A percentile compares a stretch with the other conserved stretches of the same genome.
Evolutionary conservation across 37 sponge, comb jelly and placozoan genomes (phyloP).

Genomic region (Cladorhizidae sp.): DNA sequence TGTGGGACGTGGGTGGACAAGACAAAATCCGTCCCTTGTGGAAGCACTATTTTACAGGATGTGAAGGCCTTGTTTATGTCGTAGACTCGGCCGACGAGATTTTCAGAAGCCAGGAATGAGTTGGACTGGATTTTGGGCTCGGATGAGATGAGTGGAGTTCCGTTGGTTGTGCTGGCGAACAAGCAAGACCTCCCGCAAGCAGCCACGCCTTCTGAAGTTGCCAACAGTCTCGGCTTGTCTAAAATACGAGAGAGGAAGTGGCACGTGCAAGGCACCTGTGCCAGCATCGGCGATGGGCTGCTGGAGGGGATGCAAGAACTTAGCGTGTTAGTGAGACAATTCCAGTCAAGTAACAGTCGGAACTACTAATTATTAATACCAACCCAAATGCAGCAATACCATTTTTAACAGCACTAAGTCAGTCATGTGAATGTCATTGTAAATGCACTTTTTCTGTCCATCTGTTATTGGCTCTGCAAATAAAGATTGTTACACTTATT

Average conservation of each 20-base stretch:
- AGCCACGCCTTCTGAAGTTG: slow-evolving; percentile 47
- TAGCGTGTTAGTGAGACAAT: slow-evolving; percentile 70
- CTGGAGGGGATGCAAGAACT: slow-evolving; percentile 76
- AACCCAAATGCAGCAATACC: too few species aligned
- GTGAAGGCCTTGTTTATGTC: slow-evolving; percentile 86
- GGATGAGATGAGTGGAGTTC: slow-evolving; percentile 80
- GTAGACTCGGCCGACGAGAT: slow-evolving; percentile 80
- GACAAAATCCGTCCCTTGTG: slow-evolving; percentile 94
- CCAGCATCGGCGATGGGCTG: slow-evolving; percentile 77
- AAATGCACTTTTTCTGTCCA: too few species aligned
- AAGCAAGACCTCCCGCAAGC: slow-evolving; percentile 90
- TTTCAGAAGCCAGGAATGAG: slow-evolving; percentile 66
- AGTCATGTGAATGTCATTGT: too few species aligned
- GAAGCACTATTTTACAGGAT: slow-evolving; percentile 88
- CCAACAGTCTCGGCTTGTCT: slow-evolving; percentile 61
- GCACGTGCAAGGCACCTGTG: slow-evolving; percentile 87
- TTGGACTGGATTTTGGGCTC: slow-evolving; percentile 69
- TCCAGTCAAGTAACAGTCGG: too few species aligned
- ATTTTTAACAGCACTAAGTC: too few species aligned
- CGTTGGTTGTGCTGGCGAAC: slow-evolving; percentile 84
- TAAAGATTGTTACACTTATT: too few species aligned
- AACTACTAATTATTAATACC: too few species aligned
- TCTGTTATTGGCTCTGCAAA: too few species aligned
- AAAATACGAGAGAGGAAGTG: slow-evolving; percentile 69
- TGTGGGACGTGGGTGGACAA: slow-evolving; percentile 99